Percentiles rank a stretch among this genome's conserved stretches.
Conservation (phyloP, 2,888 invertebrate species). For the Cosmorhoe ocellata region DNA sequence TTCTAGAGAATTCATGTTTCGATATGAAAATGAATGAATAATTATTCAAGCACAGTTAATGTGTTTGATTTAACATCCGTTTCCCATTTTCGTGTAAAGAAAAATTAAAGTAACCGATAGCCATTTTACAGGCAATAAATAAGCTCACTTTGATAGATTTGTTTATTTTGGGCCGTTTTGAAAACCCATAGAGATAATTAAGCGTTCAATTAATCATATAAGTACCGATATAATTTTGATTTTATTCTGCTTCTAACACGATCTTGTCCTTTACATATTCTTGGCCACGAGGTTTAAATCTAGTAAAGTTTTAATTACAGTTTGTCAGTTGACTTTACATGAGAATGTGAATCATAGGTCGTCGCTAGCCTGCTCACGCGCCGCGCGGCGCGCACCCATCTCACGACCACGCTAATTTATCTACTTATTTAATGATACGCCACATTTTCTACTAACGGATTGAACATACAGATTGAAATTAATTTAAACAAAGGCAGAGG, state of each 20-base stretch:
- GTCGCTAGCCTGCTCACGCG: constrained; percentile 12
- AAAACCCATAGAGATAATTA: background rate
- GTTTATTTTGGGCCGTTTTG: background rate
- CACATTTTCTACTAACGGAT: background rate
- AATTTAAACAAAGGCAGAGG: background rate
- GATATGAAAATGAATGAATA: constrained; percentile 10
- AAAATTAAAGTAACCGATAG: constrained; percentile 30
- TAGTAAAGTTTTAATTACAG: constrained; percentile 11
- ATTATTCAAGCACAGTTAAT: constrained; percentile 7
- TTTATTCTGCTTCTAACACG: too few species aligned
- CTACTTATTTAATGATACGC: background rate
- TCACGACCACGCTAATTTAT: constrained; percentile 18
- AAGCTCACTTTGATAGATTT: constrained; percentile 7
- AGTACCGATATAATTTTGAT: too few species aligned
- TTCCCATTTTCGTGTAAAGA: constrained; percentile 5
- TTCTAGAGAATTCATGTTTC: constrained; percentile 16
- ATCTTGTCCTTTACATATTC: too few species aligned
- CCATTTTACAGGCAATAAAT: constrained; percentile 28
- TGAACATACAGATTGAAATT: background rate
- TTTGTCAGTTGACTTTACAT: constrained; percentile 14
- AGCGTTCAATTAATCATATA: too few species aligned
- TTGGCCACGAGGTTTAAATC: too few species aligned
- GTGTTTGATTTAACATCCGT: constrained; percentile 6
- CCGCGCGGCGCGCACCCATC: constrained; percentile 19
- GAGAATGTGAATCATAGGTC: constrained; percentile 10